phyloP scores from a whole-genome alignment of 1,140 invertebrate species.

The Araneus ventricosus region DNA sequence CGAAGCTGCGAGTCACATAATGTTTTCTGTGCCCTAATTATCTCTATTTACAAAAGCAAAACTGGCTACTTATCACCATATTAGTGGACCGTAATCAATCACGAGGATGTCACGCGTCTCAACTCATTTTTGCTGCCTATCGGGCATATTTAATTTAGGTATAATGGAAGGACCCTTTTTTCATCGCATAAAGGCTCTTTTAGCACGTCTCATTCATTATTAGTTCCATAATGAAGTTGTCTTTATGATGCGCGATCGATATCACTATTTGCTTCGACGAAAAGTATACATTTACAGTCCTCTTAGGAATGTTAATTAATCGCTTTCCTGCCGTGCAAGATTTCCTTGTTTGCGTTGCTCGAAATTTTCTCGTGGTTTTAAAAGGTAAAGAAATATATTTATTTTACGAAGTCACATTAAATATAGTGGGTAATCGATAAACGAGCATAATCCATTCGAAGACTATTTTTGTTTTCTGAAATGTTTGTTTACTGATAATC shows the following conservation, averaged over 20 bases:
- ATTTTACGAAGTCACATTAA: too few relatives aligned
- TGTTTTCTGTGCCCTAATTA: background rate
- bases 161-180: background rate
- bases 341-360: too few relatives aligned
- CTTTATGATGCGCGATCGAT: background rate
- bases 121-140: background rate
- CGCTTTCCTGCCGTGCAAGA: too few relatives aligned
- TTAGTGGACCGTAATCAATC: background rate
- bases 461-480: too few relatives aligned
- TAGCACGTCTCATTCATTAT: background rate
- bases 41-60: background rate
- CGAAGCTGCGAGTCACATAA: background rate
- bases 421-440: too few relatives aligned
- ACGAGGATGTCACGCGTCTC: background rate
- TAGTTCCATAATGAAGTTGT: slow-evolving; percentile 4
- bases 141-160: background rate
- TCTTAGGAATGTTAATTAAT: too few relatives aligned
- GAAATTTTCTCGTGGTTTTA: too few relatives aligned
- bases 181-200: background rate
- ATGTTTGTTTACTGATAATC: too few relatives aligned
- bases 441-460: too few relatives aligned
- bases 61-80: background rate
- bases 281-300: too few relatives aligned
- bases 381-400: too few relatives aligned
- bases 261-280: background rate